Conservation (phyloP, 2,797 vertebrate species). For the Okamejei kenojei region DNA sequence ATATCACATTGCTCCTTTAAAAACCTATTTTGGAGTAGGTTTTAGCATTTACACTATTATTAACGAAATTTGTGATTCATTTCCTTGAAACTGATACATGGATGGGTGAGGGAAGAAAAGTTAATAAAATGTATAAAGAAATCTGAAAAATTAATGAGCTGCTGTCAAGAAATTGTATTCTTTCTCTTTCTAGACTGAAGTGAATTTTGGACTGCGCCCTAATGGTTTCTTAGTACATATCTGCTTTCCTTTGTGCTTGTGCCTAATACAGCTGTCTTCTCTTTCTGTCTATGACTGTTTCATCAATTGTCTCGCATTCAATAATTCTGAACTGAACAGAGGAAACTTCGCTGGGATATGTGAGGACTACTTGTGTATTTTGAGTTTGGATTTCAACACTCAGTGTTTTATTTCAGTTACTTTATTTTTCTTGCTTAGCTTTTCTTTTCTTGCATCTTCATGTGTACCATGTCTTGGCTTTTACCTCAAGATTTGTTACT, state of each 20-base stretch:
- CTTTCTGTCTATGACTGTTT: conserved; percentile 42
- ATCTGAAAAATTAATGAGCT: background rate
- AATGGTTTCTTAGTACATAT: background rate
- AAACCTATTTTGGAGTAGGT: background rate
- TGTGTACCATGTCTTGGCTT: conserved; percentile 22
- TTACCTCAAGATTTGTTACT: background rate
- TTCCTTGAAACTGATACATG: background rate
- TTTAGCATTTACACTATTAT: background rate
- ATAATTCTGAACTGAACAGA: conserved; percentile 58
- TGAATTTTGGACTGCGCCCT: conserved; percentile 32
- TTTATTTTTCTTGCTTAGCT: conserved; percentile 34
- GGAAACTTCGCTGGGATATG: conserved; percentile 76
- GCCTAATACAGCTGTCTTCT: conserved; percentile 47
- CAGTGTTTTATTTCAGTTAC: conserved; percentile 32
- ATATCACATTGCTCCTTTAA: background rate
- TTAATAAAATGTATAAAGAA: background rate
- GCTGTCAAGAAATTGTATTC: background rate
- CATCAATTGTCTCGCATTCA: conserved; percentile 49
- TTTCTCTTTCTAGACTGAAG: conserved; percentile 1
- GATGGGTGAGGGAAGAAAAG: background rate
- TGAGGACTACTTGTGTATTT: conserved; percentile 60
- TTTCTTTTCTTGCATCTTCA: conserved; percentile 13
- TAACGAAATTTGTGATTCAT: background rate
- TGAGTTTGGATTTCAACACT: conserved; percentile 38
- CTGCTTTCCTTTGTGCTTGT: conserved; percentile 29